Evolutionary conservation across 1,140 invertebrate genomes (phyloP).

Genomic region (Tyrophagus putrescentiae): DNA sequence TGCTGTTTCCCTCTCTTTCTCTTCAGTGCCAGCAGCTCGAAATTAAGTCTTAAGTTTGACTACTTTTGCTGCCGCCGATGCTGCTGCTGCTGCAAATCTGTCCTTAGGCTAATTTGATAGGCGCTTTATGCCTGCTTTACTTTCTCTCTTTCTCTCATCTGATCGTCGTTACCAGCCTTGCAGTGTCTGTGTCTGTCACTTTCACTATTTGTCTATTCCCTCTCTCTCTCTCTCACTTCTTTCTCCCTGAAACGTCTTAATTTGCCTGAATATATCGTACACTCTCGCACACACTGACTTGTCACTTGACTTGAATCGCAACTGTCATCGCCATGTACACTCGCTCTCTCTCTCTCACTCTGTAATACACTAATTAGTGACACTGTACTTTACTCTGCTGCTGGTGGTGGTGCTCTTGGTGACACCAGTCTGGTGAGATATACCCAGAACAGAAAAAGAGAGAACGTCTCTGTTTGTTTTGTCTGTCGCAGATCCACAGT

Average conservation of each 20-base stretch:
- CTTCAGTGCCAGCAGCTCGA: not conserved
- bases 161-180: not conserved
- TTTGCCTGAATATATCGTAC: constrained; percentile 6
- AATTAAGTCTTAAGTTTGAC: constrained; percentile 16
- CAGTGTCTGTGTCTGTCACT: constrained; percentile 6
- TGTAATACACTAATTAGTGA: constrained; percentile 12
- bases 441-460: too few species aligned
- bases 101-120: constrained; percentile 14
- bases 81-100: constrained; percentile 13
- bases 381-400: too few species aligned
- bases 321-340: constrained; percentile 10
- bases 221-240: not conserved
- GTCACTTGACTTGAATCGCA: constrained; percentile 10
- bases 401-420: too few species aligned
- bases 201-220: constrained; percentile 6
- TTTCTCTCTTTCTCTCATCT: not conserved
- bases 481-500: not conserved
- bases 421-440: too few species aligned
- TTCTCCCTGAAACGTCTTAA: not conserved
- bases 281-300: not conserved
- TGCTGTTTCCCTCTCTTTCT: not conserved
- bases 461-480: not conserved
- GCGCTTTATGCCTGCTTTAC: too few species aligned
- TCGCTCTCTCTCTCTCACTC: not conserved
- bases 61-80: too few species aligned